Percentiles rank a stretch among this genome's conserved stretches.
Evolutionary conservation across 2,888 invertebrate species (phyloP).

Genomic region (Ischnus inquisitorius): DNA sequence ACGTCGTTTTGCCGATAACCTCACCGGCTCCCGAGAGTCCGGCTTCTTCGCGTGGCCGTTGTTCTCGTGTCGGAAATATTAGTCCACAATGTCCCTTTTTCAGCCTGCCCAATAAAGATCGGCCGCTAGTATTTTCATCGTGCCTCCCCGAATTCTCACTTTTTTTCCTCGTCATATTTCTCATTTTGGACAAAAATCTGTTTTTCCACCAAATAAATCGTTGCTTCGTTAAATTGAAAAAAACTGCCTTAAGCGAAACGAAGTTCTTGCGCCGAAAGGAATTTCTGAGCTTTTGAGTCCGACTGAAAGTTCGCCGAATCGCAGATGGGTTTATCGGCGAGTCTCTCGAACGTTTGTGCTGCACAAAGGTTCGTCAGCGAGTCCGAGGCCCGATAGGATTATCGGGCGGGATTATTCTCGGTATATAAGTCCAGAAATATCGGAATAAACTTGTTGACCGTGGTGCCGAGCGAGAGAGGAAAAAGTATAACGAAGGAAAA

Average conservation of each 20-base stretch:
- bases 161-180: background rate
- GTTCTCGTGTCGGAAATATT: constrained; percentile 63
- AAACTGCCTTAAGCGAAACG: no score
- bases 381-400: constrained; percentile 79
- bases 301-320: constrained; percentile 7
- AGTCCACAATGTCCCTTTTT: constrained; percentile 44
- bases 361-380: constrained; percentile 78
- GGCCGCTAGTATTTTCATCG: background rate
- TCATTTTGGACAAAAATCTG: background rate
- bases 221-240: no score
- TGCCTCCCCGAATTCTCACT: background rate
- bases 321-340: constrained; percentile 52
- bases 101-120: background rate
- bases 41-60: constrained; percentile 42
- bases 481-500: constrained; percentile 45
- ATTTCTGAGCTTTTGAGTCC: background rate
- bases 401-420: constrained; percentile 71
- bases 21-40: constrained; percentile 58
- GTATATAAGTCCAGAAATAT: constrained; percentile 76
- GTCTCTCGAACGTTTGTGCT: constrained; percentile 56
- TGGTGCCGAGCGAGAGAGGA: constrained; percentile 63
- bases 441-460: constrained; percentile 81
- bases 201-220: background rate
- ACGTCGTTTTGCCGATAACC: constrained; percentile 62
- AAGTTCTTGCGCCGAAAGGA: no score